Conservation (phyloP, 2,797 vertebrate genomes). For the Sciurus vulgaris region DNA sequence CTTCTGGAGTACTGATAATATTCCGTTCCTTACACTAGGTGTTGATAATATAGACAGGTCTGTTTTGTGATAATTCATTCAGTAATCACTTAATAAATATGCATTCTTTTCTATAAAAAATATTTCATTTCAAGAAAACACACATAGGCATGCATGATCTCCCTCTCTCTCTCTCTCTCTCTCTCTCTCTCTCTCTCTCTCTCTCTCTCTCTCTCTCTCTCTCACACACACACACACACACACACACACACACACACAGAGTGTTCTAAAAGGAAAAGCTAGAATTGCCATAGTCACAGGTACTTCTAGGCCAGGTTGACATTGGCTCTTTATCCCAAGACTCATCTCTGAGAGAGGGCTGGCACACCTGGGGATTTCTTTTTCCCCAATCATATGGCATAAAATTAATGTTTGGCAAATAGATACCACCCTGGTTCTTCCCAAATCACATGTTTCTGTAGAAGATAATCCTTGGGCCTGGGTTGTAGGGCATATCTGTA, state of each 20-base stretch:
- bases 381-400: neutral
- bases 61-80: neutral
- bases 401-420: conserved; percentile 8
- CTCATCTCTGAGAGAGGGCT: neutral
- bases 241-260: neutral
- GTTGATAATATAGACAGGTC: neutral
- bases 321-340: neutral
- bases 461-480: neutral
- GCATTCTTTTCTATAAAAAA: neutral
- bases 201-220: neutral
- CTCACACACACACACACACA: neutral
- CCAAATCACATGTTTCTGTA: neutral
- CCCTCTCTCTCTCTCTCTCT: neutral
- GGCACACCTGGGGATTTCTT: neutral
- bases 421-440: neutral
- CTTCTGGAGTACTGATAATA: neutral
- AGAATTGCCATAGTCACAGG: neutral
- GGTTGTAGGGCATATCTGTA: no score
- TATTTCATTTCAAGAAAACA: neutral
- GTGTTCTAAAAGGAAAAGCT: neutral
- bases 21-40: neutral
- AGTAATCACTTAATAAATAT: neutral
- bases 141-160: no score
- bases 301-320: neutral
- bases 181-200: neutral